Base-by-base conservation (phyloP, 2,888 invertebrate species). In the Zonitis immaculata region DNA sequence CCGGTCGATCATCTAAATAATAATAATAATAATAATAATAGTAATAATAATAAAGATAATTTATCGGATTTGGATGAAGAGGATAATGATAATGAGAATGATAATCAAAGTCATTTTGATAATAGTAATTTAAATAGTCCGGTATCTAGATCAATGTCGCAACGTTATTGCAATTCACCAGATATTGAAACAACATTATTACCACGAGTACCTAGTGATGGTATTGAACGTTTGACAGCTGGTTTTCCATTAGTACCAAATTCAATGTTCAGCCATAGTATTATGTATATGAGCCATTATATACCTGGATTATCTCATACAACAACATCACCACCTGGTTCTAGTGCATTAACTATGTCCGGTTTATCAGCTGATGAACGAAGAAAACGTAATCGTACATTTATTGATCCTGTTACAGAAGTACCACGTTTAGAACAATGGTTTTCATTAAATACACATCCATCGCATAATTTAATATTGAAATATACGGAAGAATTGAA, bases 351-450 rank as follows among this genome's bases (percentile, higher is more conserved):
- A 30, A 69, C 67, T 46, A 75, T 89, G 59, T 78, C 81, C 26
- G 83, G 82, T 58, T 78, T 87, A 35, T 79, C 83, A 14, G 86
- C 84, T n/a, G 93, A 94, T 67, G 94, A 95, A 71, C 82, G 94
- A 30, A 85, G 95, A 60, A 95, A 96, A 75, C 85, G 99, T 42
- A 98, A 97, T 76, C 86, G 99, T 63, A 97, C 99, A 39, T 99
- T 99, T 78, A 99, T 99, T 69, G 99, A 99, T 78, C 99, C 99
- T 0, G 93, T 98, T 18, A 95, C 96, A 12, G 99, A 99, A 79
- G 95, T 99, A 51, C 94, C 94, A 16, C 85, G 92, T 58, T 79
- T 94, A 59, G 94, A 94, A 73, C 91, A 93, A 72, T 97, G 97
- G 96, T 98, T 97, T 77, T 87, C 90, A 26, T 88, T 95, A 78